Evolutionary conservation across 1,140 invertebrate species (phyloP).

Genomic region (Zaprionus kolodkinae): DNA sequence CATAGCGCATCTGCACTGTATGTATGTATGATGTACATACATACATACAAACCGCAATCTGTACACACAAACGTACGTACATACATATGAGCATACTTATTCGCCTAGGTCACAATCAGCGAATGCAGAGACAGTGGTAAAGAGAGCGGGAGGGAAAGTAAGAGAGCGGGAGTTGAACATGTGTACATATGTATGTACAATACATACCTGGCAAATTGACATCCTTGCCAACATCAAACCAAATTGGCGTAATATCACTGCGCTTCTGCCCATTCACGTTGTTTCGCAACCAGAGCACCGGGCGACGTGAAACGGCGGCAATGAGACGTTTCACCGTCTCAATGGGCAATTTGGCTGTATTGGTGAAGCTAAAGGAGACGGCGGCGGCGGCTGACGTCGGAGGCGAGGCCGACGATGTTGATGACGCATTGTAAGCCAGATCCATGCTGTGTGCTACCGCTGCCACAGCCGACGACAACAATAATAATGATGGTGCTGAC

Average conservation of each 20-base stretch:
- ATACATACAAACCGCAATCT: conserved; percentile 13
- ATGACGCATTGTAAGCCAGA: conserved; percentile 72
- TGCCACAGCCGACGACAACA: conserved; percentile 15
- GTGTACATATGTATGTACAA: not conserved
- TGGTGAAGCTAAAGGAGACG: conserved; percentile 67
- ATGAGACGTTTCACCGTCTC: conserved; percentile 75
- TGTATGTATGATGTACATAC: conserved; percentile 4
- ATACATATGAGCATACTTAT: not conserved
- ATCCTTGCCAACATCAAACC: conserved; percentile 77
- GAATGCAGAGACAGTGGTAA: not conserved
- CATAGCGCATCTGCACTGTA: not conserved
- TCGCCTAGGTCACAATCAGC: conserved; percentile 1
- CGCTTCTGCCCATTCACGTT: conserved; percentile 69
- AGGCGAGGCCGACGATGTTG: conserved; percentile 54
- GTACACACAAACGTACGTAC: not conserved
- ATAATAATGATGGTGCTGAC: not conserved
- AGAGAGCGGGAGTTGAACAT: not conserved
- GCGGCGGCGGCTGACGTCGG: not conserved
- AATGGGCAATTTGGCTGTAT: conserved; percentile 74
- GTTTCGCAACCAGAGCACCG: conserved; percentile 69
- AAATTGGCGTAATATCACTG: conserved; percentile 74
- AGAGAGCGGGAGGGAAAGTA: not conserved
- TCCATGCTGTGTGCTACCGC: conserved; percentile 50
- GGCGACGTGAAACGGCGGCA: conserved; percentile 70
- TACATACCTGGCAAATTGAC: conserved; percentile 71